phyloP scores from a whole-genome alignment of 2,113 vertebrate species.

The Saccopteryx bilineata region DNA sequence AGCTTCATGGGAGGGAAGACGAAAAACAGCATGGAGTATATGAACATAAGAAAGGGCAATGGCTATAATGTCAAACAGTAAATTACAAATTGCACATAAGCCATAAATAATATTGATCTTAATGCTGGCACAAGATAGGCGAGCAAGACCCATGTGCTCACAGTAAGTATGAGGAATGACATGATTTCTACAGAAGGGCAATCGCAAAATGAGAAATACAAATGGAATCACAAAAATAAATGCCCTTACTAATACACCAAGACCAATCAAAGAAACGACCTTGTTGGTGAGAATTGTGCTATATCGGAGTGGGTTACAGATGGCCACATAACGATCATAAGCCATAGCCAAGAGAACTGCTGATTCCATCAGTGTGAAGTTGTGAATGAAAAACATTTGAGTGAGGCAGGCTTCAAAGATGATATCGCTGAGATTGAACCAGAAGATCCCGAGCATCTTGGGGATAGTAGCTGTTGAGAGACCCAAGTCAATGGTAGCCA shows the following conservation, averaged over 20 bases:
- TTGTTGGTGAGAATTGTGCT: conserved; percentile 64
- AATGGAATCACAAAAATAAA: conserved; percentile 61
- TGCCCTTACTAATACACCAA: conserved; percentile 31
- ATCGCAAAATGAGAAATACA: conserved; percentile 68
- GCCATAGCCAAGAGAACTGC: conserved; percentile 74
- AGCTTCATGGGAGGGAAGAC: conserved; percentile 43
- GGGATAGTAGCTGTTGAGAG: conserved; percentile 64
- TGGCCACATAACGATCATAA: conserved; percentile 73
- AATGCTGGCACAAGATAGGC: conserved; percentile 67
- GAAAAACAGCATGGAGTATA: conserved; percentile 65
- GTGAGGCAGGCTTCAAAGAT: conserved; percentile 36
- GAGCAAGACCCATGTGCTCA: conserved; percentile 75
- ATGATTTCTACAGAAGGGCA: conserved; percentile 73
- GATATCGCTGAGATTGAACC: conserved; percentile 51
- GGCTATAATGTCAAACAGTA: conserved; percentile 64
- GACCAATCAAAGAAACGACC: conserved; percentile 32
- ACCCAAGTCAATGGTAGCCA: conserved; percentile 57
- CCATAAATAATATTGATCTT: conserved; percentile 70
- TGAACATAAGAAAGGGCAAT: conserved; percentile 54
- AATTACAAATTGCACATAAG: conserved; percentile 45
- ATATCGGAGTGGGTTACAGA: conserved; percentile 73
- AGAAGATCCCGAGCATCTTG: conserved; percentile 68
- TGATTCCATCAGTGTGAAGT: conserved; percentile 65
- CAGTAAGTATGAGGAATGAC: conserved; percentile 75
- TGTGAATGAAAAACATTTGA: conserved; percentile 72